phyloP scores from a whole-genome alignment of 2,113 vertebrate genomes.

The Pelusios castaneus region DNA sequence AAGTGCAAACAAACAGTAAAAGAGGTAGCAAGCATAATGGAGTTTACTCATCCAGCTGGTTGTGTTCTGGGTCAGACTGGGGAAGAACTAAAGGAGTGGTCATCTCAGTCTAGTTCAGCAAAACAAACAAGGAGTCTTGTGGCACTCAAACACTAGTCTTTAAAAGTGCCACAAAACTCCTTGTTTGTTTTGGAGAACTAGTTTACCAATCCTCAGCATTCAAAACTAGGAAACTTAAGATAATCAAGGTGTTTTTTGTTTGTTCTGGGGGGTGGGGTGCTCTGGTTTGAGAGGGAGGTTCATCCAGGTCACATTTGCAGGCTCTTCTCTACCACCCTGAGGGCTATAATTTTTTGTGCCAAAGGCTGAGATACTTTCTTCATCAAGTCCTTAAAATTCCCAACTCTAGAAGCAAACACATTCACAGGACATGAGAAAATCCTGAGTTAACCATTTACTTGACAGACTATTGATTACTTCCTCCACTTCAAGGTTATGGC shows the following conservation, averaged over 20 bases:
- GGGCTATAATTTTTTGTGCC: not conserved
- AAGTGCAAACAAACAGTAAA: not conserved
- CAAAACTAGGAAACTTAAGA: not conserved
- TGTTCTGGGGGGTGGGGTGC: not conserved
- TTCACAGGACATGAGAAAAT: fast-evolving
- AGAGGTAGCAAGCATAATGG: not conserved
- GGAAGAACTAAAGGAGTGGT: not conserved
- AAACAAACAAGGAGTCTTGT: not conserved
- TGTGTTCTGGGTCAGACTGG: not conserved
- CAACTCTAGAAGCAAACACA: too few species aligned
- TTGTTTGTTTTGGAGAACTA: too few species aligned
- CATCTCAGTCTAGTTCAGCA: not conserved
- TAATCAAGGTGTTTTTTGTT: not conserved
- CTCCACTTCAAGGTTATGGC: not conserved
- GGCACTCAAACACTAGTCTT: too few species aligned
- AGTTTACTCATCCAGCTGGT: not conserved
- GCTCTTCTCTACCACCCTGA: not conserved
- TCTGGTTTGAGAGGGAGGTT: not conserved
- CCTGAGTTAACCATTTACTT: not conserved
- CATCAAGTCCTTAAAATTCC: too few species aligned
- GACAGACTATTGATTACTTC: not conserved
- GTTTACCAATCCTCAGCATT: too few species aligned
- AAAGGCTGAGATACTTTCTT: not conserved
- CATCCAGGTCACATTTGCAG: not conserved
- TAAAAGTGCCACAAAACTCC: too few species aligned